Percentiles rank a stretch among this genome's conserved stretches.
Evolutionary conservation across 2,113 vertebrate species (phyloP).

Genomic region (Chloroceryle aenea): DNA sequence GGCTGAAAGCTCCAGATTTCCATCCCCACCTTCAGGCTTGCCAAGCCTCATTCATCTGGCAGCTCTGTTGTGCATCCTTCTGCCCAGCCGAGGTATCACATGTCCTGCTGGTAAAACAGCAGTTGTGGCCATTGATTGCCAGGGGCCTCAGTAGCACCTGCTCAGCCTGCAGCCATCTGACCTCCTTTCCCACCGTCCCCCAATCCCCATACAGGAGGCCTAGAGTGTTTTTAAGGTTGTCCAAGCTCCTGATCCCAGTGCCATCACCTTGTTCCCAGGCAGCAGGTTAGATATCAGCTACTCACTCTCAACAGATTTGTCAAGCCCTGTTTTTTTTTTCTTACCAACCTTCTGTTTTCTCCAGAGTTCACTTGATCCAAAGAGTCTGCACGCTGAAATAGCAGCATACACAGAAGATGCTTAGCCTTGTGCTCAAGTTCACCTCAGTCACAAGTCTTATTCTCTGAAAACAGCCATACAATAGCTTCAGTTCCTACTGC

Average conservation of each 20-base stretch:
- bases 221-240: neutral
- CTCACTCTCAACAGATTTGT: neutral
- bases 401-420: neutral
- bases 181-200: neutral
- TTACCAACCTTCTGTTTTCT: neutral
- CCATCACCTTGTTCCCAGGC: neutral
- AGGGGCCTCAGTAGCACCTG: neutral
- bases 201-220: neutral
- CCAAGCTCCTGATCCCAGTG: neutral
- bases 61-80: neutral
- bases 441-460: neutral
- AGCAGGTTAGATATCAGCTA: neutral
- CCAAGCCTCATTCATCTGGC: slow-evolving; percentile 34
- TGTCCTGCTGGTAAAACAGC: neutral
- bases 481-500: neutral
- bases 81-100: neutral
- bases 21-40: neutral
- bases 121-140: neutral
- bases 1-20: neutral
- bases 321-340: neutral
- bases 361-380: neutral
- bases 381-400: neutral
- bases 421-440: neutral
- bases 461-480: neutral
- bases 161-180: slow-evolving; percentile 24